These are phyloP conservation scores for Drosophila algonquin DNA, from an alignment of 2,888 invertebrate species.

Conservation along the genomic window DNA sequence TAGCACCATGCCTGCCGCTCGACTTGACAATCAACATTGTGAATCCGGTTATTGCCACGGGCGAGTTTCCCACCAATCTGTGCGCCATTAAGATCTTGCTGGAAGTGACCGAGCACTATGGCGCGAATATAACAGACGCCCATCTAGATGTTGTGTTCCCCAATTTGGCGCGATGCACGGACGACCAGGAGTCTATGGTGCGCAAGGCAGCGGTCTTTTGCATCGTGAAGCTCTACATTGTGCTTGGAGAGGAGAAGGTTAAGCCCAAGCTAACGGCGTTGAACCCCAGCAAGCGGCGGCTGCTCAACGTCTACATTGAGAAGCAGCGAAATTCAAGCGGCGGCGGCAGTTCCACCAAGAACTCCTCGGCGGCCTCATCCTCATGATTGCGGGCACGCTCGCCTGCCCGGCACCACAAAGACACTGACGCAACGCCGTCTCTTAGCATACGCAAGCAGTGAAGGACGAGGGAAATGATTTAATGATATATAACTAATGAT, in stretches of 20 bases:
- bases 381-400: slow-evolving; percentile 77
- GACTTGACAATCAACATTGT: slow-evolving; percentile 88
- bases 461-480: slow-evolving; percentile 30
- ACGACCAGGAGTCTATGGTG: slow-evolving; percentile 95
- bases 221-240: slow-evolving; percentile 96
- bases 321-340: slow-evolving; percentile 75
- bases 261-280: slow-evolving; percentile 92
- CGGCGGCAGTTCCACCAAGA: slow-evolving; percentile 81
- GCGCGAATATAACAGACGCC: slow-evolving; percentile 89
- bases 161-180: slow-evolving; percentile 94
- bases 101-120: slow-evolving; percentile 91
- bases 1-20: slow-evolving; percentile 92
- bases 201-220: slow-evolving; percentile 98
- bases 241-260: slow-evolving; percentile 93
- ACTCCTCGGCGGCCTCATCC: slow-evolving; percentile 81
- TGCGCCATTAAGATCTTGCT: slow-evolving; percentile 96
- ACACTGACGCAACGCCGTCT: slow-evolving; percentile 40
- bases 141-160: slow-evolving; percentile 93
- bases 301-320: slow-evolving; percentile 81
- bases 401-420: slow-evolving; percentile 50
- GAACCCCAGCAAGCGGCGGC: slow-evolving; percentile 90
- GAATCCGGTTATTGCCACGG: slow-evolving; percentile 94
- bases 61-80: slow-evolving; percentile 93
- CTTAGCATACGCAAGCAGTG: slow-evolving; percentile 49
- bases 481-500: slow-evolving; percentile 50